Percentiles rank a stretch among this genome's conserved stretches.
Conservation (phyloP, 1,140 invertebrate genomes). For the Tetranychus cinnabarinus region DNA sequence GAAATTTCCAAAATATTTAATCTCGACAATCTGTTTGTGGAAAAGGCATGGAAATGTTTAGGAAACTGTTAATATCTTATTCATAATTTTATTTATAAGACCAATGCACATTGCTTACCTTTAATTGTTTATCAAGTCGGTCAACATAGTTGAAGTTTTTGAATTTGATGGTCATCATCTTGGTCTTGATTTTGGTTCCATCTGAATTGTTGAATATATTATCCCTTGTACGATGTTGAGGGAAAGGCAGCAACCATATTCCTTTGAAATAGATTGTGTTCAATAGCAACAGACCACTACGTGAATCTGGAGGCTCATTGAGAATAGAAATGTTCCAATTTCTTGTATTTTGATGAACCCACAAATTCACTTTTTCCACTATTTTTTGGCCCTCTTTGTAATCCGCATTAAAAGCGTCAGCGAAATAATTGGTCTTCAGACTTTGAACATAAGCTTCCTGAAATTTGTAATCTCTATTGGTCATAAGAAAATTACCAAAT, state of each 20-base stretch:
- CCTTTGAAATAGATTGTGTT: not conserved
- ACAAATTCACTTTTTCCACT: not conserved
- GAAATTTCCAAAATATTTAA: no score
- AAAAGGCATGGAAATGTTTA: constrained; percentile 21
- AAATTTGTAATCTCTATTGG: not conserved
- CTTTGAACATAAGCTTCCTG: not conserved
- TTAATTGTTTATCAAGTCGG: not conserved
- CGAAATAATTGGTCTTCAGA: not conserved
- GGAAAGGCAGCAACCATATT: not conserved
- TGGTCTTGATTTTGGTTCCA: not conserved
- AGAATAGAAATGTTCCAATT: not conserved
- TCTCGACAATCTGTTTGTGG: no score
- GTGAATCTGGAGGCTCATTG: not conserved
- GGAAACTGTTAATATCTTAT: no score
- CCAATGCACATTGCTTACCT: no score
- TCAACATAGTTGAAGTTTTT: not conserved
- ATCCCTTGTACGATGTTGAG: not conserved
- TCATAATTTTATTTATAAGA: no score
- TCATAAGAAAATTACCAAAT: not conserved
- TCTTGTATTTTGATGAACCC: not conserved
- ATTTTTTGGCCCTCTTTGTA: not conserved
- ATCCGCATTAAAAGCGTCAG: not conserved
- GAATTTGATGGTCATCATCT: not conserved
- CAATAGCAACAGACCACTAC: not conserved
- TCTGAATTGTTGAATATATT: not conserved